phyloP scores from a whole-genome alignment of 2,113 vertebrate genomes.

The Sylvietta virens region DNA sequence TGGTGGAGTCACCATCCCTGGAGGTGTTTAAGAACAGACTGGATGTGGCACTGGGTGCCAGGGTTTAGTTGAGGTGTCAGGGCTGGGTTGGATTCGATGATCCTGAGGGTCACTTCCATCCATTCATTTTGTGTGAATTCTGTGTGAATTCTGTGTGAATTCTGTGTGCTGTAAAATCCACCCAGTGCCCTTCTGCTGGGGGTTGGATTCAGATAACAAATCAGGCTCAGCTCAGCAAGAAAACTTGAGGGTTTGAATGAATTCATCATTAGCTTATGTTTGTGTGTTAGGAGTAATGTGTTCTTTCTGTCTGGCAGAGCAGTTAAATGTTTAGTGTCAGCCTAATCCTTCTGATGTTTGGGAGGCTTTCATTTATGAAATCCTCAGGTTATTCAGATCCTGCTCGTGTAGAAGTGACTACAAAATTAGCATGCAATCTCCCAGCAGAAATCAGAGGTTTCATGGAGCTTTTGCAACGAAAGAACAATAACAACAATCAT shows the following conservation, averaged over 20 bases:
- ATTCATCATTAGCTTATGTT: not conserved
- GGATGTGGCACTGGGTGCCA: too few species aligned
- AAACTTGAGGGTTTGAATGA: not conserved
- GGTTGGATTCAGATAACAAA: not conserved
- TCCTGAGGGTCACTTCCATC: too few species aligned
- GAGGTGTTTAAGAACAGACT: too few species aligned
- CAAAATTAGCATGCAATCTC: not conserved
- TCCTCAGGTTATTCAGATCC: not conserved
- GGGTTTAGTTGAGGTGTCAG: too few species aligned
- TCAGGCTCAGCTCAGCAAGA: not conserved
- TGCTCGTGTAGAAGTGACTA: not conserved
- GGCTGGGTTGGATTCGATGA: too few species aligned
- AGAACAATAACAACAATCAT: not conserved
- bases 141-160: too few species aligned
- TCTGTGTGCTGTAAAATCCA: not conserved
- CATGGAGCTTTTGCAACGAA: not conserved
- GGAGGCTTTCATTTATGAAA: not conserved
- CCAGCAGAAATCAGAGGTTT: slow-evolving; percentile 2
- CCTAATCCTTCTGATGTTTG: not conserved
- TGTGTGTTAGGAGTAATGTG: not conserved
- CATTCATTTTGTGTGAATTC: too few species aligned
- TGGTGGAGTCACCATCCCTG: too few species aligned
- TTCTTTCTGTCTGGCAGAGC: not conserved
- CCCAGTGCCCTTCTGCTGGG: fast-evolving
- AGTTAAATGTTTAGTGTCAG: not conserved